phyloP scores from a whole-genome alignment of 2,888 invertebrate genomes.

The Drosophila glabriapex region DNA sequence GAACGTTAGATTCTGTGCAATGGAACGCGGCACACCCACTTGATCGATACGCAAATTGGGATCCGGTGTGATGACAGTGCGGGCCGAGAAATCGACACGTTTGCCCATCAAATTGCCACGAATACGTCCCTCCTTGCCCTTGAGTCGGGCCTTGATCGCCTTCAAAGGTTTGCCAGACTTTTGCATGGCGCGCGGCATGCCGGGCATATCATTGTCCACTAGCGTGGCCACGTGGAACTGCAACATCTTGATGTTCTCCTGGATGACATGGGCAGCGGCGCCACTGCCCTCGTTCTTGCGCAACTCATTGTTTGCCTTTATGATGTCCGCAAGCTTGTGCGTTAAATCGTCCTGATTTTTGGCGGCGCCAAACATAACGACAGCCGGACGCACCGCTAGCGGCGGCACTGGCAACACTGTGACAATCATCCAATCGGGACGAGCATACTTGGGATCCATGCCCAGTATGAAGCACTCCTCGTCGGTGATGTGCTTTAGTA shows the following conservation, averaged over 20 bases:
- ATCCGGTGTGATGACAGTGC: constrained; percentile 99
- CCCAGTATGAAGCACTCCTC: constrained; percentile 97
- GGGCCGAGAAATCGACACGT: constrained; percentile 99
- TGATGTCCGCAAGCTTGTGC: constrained; percentile 99
- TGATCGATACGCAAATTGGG: constrained; percentile 97
- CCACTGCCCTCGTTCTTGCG: constrained; percentile 97
- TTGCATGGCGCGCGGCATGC: constrained; percentile 98
- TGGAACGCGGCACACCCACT: constrained; percentile 98
- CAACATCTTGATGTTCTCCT: constrained; percentile 98
- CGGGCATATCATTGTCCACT: constrained; percentile 99
- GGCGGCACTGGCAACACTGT: constrained; percentile 99
- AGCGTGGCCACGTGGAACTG: constrained; percentile 99
- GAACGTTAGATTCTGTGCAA: constrained; percentile 99
- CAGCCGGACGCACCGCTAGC: constrained; percentile 97
- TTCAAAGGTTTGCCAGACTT: constrained; percentile 99
- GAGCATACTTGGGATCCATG: constrained; percentile 98
- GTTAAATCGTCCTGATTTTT: constrained; percentile 99
- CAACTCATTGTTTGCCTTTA: constrained; percentile 98
- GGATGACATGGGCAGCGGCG: constrained; percentile 98
- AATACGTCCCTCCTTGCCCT: constrained; percentile 99
- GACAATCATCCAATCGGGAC: constrained; percentile 99
- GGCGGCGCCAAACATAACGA: constrained; percentile 98
- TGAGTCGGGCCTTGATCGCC: constrained; percentile 97
- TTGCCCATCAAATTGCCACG: constrained; percentile 99
- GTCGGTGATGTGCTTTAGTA: constrained; percentile 97